Evolutionary conservation across 64 coral and sea anemone species (phyloP).

Genomic region (Montipora sp.): DNA sequence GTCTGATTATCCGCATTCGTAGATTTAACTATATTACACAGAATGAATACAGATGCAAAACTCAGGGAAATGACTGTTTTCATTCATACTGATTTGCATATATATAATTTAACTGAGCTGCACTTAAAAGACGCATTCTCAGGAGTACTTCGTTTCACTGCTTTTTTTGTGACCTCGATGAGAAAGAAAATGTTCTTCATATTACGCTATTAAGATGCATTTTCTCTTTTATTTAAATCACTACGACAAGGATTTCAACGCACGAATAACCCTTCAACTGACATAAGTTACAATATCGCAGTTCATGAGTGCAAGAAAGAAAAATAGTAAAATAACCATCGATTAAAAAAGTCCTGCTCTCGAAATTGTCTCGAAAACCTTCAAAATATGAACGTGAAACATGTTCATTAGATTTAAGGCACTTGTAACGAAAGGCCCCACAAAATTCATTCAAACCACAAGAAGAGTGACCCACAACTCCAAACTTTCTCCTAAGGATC

Average conservation of each 20-base stretch:
- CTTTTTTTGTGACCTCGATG: background rate
- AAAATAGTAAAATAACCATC: background rate
- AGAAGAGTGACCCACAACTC: background rate
- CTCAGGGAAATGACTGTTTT: background rate
- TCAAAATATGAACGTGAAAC: background rate
- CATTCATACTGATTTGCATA: conserved; percentile 9
- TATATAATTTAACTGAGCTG: background rate
- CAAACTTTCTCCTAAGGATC: background rate
- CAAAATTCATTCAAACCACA: background rate
- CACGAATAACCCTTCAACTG: background rate
- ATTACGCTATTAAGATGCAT: background rate
- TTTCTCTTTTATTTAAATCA: background rate
- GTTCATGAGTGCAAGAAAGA: background rate
- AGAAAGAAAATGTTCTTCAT: background rate
- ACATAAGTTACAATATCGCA: background rate
- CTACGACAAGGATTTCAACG: background rate
- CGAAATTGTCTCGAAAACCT: background rate
- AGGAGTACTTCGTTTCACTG: background rate
- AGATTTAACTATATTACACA: background rate
- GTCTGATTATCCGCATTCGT: background rate
- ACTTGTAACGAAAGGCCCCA: background rate
- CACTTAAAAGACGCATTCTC: background rate
- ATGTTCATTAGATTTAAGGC: background rate
- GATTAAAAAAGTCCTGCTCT: background rate
- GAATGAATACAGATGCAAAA: background rate